These are phyloP conservation scores for Leptinotarsa haldemani DNA, from an alignment of 2,888 invertebrate genomes.

Conservation along the genomic window DNA sequence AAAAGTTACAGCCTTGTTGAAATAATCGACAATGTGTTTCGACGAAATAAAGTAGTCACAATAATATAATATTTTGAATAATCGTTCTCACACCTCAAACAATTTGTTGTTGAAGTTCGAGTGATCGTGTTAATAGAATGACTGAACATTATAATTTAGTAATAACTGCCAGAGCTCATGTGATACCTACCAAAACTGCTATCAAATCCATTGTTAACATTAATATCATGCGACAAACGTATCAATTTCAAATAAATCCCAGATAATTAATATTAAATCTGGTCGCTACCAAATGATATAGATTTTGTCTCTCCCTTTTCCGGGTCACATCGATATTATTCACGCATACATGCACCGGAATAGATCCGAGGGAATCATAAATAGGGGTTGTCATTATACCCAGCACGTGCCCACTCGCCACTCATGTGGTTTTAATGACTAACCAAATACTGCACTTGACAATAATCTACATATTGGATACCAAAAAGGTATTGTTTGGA, in stretches of 20 bases:
- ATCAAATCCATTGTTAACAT: constrained; percentile 18
- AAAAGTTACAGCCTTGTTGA: too few relatives aligned
- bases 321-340: constrained; percentile 35
- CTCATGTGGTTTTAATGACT: constrained; percentile 59
- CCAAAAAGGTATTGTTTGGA: constrained; percentile 7
- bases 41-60: too few relatives aligned
- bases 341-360: constrained; percentile 44
- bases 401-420: constrained; percentile 54
- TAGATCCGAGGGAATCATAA: constrained; percentile 38
- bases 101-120: too few relatives aligned
- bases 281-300: constrained; percentile 26
- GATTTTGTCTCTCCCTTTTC: constrained; percentile 28
- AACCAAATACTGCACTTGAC: constrained; percentile 60
- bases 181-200: constrained; percentile 8
- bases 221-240: constrained; percentile 24
- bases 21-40: too few relatives aligned
- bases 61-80: too few relatives aligned
- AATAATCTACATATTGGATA: constrained; percentile 41
- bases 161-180: background rate
- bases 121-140: background rate
- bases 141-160: background rate
- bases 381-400: constrained; percentile 52
- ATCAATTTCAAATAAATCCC: constrained; percentile 38
- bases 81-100: too few relatives aligned
- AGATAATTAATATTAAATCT: constrained; percentile 38